Evolutionary conservation across 2,113 vertebrate genomes (phyloP).

Genomic region (Phoxinus phoxinus): DNA sequence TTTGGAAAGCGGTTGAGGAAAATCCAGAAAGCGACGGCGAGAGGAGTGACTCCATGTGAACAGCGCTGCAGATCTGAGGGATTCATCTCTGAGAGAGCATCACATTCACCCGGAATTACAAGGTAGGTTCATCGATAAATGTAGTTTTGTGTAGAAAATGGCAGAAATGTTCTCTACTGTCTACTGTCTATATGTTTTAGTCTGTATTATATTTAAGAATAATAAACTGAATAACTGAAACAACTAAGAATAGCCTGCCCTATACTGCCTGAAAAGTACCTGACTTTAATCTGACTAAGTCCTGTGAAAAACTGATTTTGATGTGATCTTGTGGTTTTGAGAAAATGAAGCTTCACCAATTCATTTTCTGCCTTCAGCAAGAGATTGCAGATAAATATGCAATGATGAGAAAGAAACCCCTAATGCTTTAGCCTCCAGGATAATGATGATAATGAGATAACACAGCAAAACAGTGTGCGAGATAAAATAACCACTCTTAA

Average conservation of each 20-base stretch:
- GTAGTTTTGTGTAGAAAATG: no score
- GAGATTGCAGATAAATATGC: conserved; percentile 19
- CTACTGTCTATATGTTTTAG: background rate
- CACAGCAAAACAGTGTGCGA: background rate
- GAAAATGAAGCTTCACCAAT: background rate
- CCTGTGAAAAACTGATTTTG: background rate
- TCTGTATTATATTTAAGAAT: background rate
- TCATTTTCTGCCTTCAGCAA: conserved; percentile 6
- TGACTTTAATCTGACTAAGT: background rate
- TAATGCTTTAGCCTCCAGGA: background rate
- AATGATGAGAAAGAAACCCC: background rate
- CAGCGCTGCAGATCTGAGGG: no score
- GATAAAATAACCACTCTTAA: no score
- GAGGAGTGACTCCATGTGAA: no score
- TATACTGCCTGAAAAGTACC: background rate
- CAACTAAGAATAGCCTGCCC: no score
- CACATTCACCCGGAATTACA: no score
- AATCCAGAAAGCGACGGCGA: no score
- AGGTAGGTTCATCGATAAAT: no score
- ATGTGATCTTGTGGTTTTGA: conserved; percentile 5
- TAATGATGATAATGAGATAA: background rate
- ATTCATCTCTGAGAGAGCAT: no score
- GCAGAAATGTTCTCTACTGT: background rate
- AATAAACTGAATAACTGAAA: background rate
- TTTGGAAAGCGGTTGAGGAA: no score